A percentile compares a stretch with the other conserved stretches of the same genome.
phyloP scores from a whole-genome alignment of 2,888 invertebrate genomes.

The Stictocephala bisonia region DNA sequence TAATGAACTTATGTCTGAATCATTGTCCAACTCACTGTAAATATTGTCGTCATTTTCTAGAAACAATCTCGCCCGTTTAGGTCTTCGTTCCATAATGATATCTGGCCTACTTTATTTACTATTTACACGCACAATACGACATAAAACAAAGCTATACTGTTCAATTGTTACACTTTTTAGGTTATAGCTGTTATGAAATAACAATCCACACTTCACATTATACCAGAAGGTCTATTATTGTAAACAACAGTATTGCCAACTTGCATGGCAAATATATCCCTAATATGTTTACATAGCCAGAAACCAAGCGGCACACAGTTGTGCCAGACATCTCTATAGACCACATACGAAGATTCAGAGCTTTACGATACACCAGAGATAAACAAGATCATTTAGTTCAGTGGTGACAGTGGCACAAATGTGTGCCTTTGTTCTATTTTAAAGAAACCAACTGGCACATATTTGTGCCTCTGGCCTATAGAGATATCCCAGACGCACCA shows the following conservation, averaged over 20 bases:
- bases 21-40: neutral
- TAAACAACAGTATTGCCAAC: neutral
- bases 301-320: neutral
- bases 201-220: neutral
- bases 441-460: neutral
- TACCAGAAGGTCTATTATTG: neutral
- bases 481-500: neutral
- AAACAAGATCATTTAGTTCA: neutral
- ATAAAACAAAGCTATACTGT: too few relatives aligned
- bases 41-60: neutral
- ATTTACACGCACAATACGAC: too few relatives aligned
- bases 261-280: neutral
- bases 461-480: neutral
- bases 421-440: neutral
- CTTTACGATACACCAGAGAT: neutral
- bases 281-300: neutral
- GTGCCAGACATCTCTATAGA: conserved; percentile 2
- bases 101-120: neutral
- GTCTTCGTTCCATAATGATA: neutral
- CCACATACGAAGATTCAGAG: neutral
- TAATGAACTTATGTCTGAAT: too few relatives aligned
- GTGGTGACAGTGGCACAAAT: neutral
- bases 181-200: neutral
- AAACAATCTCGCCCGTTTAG: neutral
- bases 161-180: neutral